phyloP scores from a whole-genome alignment of 2,888 invertebrate species.

The Imbricaverruca yamaguchii region DNA sequence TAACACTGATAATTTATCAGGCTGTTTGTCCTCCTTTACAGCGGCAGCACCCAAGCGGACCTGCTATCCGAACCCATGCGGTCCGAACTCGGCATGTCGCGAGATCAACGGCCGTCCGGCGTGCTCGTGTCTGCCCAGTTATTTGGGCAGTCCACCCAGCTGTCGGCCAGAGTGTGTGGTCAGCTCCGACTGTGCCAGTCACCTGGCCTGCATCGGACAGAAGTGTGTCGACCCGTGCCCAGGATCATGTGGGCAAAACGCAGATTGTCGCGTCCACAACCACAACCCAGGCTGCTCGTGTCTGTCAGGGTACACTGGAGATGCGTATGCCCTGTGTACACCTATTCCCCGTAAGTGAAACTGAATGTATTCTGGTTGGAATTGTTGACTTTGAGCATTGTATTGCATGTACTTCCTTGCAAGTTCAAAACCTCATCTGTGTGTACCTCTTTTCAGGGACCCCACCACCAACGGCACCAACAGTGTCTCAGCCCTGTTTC shows the following conservation, averaged over 20 bases:
- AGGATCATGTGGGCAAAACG: conserved; percentile 78
- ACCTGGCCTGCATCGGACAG: conserved; percentile 44
- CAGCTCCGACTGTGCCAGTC: conserved; percentile 56
- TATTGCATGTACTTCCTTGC: too few species aligned
- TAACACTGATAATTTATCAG: too few species aligned
- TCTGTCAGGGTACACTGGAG: conserved; percentile 67
- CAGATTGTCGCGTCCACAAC: conserved; percentile 67
- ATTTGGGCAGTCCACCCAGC: conserved; percentile 70
- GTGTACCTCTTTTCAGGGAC: neutral
- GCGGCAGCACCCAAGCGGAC: conserved; percentile 9
- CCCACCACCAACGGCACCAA: conserved; percentile 37
- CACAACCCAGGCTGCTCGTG: conserved; percentile 67
- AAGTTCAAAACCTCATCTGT: neutral
- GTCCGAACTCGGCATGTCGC: conserved; percentile 51
- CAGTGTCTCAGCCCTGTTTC: conserved; percentile 46
- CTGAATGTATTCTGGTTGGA: neutral
- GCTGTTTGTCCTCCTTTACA: neutral
- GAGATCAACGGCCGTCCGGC: conserved; percentile 47
- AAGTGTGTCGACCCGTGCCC: conserved; percentile 60
- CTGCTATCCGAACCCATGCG: conserved; percentile 53
- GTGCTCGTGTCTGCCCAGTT: conserved; percentile 66
- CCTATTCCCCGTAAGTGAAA: conserved; percentile 57
- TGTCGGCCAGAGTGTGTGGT: conserved; percentile 70
- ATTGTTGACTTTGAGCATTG: neutral
- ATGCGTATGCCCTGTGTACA: conserved; percentile 68